These are phyloP conservation scores for Teinopalpus imperialis DNA, from an alignment of 2,888 invertebrate species.

Conservation along the genomic window DNA sequence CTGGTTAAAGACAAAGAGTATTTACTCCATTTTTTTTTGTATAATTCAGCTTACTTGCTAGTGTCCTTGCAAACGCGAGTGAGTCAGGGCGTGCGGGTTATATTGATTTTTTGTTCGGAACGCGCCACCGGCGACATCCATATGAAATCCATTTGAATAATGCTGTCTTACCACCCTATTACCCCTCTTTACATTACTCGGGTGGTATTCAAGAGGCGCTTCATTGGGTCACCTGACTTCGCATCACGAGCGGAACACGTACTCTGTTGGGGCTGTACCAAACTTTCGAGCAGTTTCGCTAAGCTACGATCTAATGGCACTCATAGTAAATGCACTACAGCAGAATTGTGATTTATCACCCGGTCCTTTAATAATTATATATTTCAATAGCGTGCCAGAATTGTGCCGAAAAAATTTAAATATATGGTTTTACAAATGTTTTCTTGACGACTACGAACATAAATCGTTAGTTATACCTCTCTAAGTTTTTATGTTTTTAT, in stretches of 20 bases:
- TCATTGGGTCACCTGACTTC: neutral
- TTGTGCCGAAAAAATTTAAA: constrained; percentile 2
- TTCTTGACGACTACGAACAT: constrained; percentile 9
- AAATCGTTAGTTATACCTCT: constrained; percentile 2
- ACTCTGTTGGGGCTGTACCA: neutral
- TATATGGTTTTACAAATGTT: constrained; percentile 4
- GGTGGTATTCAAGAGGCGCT: neutral
- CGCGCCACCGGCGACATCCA: constrained; percentile 46
- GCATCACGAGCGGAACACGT: neutral
- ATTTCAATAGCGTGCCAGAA: constrained; percentile 4
- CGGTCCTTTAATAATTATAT: constrained; percentile 3
- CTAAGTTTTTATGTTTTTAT: constrained; percentile 5
- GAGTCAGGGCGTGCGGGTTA: constrained; percentile 48
- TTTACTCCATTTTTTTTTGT: no score
- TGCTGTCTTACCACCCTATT: constrained; percentile 33
- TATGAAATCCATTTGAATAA: constrained; percentile 55
- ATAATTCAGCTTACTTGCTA: constrained; percentile 35
- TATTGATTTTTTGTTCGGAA: constrained; percentile 68
- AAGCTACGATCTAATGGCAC: neutral
- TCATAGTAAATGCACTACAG: neutral
- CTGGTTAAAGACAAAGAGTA: no score
- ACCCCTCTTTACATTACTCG: no score
- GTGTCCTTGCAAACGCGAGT: constrained; percentile 55
- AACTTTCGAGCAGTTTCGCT: constrained; percentile 1
- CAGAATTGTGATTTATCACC: constrained; percentile 9